Evolutionary conservation across 2,888 invertebrate species (phyloP).

Genomic region (Unio pictorum): DNA sequence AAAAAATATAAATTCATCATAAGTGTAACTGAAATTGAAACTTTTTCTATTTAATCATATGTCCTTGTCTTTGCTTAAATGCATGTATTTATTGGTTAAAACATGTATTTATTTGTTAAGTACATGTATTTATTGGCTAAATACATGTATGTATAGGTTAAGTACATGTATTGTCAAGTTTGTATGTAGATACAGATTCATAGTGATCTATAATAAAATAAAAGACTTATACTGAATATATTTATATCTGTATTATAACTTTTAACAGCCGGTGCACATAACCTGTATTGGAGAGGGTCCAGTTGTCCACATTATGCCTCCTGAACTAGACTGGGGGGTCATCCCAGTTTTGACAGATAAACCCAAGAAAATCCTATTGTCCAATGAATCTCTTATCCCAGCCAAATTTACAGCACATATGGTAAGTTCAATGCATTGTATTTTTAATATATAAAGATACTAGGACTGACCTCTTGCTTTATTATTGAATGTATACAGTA

Average conservation of each 20-base stretch:
- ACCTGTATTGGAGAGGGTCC: slow-evolving; percentile 76
- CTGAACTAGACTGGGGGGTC: slow-evolving; percentile 78
- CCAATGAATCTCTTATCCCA: slow-evolving; percentile 81
- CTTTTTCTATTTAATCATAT: no score
- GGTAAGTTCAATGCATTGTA: slow-evolving; percentile 67
- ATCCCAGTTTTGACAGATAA: slow-evolving; percentile 76
- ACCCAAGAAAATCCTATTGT: slow-evolving; percentile 75
- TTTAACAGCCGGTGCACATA: slow-evolving; percentile 63
- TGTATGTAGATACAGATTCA: neutral
- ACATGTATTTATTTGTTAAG: neutral
- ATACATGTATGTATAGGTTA: neutral
- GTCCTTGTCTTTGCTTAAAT: no score
- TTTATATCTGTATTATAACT: neutral
- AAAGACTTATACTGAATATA: neutral
- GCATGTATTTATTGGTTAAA: neutral
- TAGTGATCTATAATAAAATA: neutral
- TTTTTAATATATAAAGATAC: no score
- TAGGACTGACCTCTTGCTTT: no score
- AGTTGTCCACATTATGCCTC: slow-evolving; percentile 78
- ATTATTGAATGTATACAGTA: no score
- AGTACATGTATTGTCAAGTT: neutral
- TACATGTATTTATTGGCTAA: neutral
- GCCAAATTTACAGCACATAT: slow-evolving; percentile 76
- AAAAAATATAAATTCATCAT: no score
- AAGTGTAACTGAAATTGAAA: no score